Evolutionary conservation across 2,797 vertebrate genomes (phyloP), one percentile per base, ranked within the genome.

Genomic region (Tadarida brasiliensis): DNA sequence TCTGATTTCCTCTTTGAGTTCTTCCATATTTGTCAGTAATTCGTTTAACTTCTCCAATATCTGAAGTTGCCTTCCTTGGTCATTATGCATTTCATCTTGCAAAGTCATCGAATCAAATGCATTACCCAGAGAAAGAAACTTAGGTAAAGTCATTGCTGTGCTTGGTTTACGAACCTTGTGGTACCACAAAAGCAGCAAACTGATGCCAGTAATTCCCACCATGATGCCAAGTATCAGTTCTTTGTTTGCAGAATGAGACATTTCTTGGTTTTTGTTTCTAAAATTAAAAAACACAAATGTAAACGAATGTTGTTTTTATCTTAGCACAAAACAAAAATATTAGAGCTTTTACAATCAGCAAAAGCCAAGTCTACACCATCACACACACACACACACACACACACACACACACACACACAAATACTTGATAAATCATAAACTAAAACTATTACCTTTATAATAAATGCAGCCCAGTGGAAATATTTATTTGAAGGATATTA

Each of bases 1-100:
- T 91, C 96, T 98, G 97, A 99, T 99, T 97, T 99, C 99, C 17
- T 99, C 99, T 98, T 99, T 99, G 83, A 99, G 99, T 95, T 99
- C 99, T 0, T 99, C 99, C 95, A 99, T 98, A 0, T 98, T 99
- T 82, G 98, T 96, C 39, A 99, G 98, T 90, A 99, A 98, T 61
- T 98, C 99, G 35, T 99, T 99, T 15, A 99, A 96, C 81, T 99
- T 99, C 84, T 99, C 98, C 94, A 99, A 96, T 77, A 99, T 99
- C 97, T 99, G 99, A 10, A 98, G 93, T 93, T 99, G 99, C 68
- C 98, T 98, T 47, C 96, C 98, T 96, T 97, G 96, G 94, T 92
- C 98, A 59, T 63, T 71, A 54, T 67, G 14, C 30, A 49, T 96
- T 92, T 98, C 28, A 15, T 97, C 95, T 91, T 91, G 97, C 67